These are phyloP conservation scores for Camponotus vicinus DNA, from an alignment of 1,140 invertebrate genomes.

Conservation along the genomic window DNA sequence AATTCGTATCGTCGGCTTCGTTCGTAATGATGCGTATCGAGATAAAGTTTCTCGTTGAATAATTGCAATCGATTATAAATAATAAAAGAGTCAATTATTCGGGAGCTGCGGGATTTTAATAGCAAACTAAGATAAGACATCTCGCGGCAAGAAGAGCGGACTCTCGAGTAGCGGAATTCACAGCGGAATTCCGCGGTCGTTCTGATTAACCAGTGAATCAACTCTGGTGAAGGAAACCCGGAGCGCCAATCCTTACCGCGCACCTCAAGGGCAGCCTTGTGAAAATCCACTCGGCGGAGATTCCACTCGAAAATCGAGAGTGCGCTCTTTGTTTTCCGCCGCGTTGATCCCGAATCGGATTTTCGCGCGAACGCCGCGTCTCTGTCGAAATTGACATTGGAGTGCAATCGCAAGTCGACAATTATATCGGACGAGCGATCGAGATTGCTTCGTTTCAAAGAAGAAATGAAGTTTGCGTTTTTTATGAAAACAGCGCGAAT, in stretches of 20 bases:
- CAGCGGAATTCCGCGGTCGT: conserved; percentile 52
- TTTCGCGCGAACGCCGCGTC: background rate
- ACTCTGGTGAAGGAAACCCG: conserved; percentile 15
- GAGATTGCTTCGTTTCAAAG: background rate
- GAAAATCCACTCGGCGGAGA: background rate
- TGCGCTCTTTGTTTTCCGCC: background rate
- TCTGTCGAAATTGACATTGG: background rate
- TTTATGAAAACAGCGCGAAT: conserved; percentile 1
- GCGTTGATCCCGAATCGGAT: conserved; percentile 12
- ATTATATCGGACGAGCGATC: conserved; percentile 26
- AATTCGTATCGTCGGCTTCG: background rate
- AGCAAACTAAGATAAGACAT: conserved; percentile 31
- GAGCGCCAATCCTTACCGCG: background rate
- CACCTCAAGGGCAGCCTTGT: background rate
- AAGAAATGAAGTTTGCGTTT: background rate
- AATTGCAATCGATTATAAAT: conserved; percentile 46
- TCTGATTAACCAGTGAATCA: conserved; percentile 72
- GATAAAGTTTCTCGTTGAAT: background rate
- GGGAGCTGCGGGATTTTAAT: background rate
- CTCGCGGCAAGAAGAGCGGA: background rate
- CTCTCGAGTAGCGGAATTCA: background rate
- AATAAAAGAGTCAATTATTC: conserved; percentile 60
- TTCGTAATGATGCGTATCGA: background rate
- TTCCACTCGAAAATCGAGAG: background rate
- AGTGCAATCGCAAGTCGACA: conserved; percentile 24